Evolutionary conservation across 2,113 vertebrate genomes (phyloP).

Genomic region (Rhea pennata): DNA sequence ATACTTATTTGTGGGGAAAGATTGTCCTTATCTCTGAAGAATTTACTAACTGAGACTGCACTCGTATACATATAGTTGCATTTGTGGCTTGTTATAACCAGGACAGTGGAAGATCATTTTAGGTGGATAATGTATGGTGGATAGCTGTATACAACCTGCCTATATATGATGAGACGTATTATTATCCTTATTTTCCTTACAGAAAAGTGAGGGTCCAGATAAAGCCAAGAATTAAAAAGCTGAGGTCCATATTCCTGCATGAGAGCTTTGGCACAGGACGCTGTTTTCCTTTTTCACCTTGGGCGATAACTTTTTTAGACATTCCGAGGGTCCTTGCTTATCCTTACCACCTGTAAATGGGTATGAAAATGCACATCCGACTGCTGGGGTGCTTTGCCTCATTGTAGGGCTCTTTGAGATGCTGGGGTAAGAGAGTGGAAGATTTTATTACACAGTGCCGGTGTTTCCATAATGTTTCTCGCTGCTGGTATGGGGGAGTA

Average conservation of each 20-base stretch:
- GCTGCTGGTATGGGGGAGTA: neutral
- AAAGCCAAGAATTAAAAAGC: neutral
- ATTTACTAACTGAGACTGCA: neutral
- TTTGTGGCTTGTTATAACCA: neutral
- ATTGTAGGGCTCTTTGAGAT: neutral
- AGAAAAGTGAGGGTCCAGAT: neutral
- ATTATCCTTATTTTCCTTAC: neutral
- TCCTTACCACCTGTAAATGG: neutral
- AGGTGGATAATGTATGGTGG: neutral
- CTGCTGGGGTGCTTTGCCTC: neutral
- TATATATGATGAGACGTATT: neutral
- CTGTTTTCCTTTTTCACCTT: neutral
- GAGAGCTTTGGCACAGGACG: neutral
- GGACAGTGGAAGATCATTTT: neutral
- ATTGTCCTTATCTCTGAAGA: neutral
- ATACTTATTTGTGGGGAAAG: neutral
- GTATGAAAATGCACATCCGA: neutral
- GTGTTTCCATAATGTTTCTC: neutral
- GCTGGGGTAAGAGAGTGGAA: neutral
- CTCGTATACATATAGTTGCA: neutral
- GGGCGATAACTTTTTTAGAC: neutral
- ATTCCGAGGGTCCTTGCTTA: neutral
- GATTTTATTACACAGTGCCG: neutral
- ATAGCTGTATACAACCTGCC: too few relatives aligned
- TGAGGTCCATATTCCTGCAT: neutral